Evolutionary conservation across 2,113 vertebrate genomes (phyloP), one percentile per base, ranked within the genome.

Genomic region (Coreoperca whiteheadi): DNA sequence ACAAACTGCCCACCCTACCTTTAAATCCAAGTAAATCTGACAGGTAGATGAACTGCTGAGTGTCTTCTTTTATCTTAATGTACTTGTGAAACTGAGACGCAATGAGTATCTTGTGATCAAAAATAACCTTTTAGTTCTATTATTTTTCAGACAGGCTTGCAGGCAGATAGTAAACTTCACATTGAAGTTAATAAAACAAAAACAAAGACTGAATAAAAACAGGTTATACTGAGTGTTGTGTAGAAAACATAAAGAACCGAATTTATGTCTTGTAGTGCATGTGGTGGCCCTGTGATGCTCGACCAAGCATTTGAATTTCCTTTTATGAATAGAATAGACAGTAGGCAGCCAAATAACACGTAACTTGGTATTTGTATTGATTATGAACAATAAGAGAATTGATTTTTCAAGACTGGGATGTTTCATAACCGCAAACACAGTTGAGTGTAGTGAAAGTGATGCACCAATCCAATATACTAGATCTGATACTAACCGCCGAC

Each of bases 11-110:
- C n/a, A n/a, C n/a, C n/a, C n/a, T n/a, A n/a, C n/a, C n/a, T n/a
- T n/a, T n/a, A n/a, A n/a, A n/a, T n/a, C 8, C 6, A 56, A 70
- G 30, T 64, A 39, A 43, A 53, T 23, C n/a, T 65, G 46, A 16
- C 39, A 79, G 25, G 74, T 46, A 37, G 28, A 74, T n/a, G 34
- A 77, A 78, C 10, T 60, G n/a, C 43, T 20, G 60, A 75, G 23
- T 34, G 28, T 8, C 16, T 77, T 9, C 15, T 51, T 83, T 83
- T 50, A 70, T 66, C 57, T 56, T 39, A 60, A 74, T 39, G 2
- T 23, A 41, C 43, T 43, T 37, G 23, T 61, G 28, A 84, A 77
- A 69, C 1, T 57, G 8, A 65, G 20, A 75, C 15, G 37, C 46
- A 30, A 14, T 18, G 12, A 66, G 28, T 28, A 43, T 53, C 30